Evolutionary conservation across 2,113 vertebrate genomes (phyloP).

Genomic region (Prunella himalayana): DNA sequence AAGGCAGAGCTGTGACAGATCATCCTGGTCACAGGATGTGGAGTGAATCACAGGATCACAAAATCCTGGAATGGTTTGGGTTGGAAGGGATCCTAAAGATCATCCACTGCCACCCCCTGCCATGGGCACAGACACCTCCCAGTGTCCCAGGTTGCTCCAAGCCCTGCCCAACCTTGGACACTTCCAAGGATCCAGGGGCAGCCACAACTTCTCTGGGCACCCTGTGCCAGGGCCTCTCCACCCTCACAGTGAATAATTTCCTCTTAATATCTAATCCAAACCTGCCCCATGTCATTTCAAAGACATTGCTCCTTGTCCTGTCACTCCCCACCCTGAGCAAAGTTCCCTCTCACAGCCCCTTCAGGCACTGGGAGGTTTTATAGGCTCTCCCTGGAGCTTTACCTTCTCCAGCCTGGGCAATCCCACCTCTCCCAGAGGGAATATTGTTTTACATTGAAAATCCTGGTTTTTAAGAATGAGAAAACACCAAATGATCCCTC

Average conservation of each 20-base stretch:
- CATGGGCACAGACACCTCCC: not conserved
- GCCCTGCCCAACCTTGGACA: fast-evolving
- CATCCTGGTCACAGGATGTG: not conserved
- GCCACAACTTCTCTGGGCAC: not conserved
- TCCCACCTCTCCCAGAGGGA: not conserved
- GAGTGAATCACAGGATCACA: not conserved
- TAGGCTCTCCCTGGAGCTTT: not conserved
- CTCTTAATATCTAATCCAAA: not conserved
- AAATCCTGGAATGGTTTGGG: not conserved
- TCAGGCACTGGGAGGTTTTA: not conserved
- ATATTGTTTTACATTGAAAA: not conserved
- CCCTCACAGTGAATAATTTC: not conserved
- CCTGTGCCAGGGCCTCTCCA: not conserved
- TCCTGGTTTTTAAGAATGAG: fast-evolving
- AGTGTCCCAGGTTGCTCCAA: fast-evolving
- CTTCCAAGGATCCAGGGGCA: not conserved
- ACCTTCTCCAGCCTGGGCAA: not conserved
- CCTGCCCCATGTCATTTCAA: not conserved
- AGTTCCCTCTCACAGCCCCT: not conserved
- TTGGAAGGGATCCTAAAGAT: not conserved
- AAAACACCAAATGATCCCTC: not conserved
- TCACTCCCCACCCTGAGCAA: too few relatives aligned
- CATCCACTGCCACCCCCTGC: not conserved
- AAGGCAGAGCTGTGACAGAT: not conserved
- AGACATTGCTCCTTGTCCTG: not conserved